These are phyloP conservation scores for Cryptus armator DNA, from an alignment of 2,888 invertebrate species.

Conservation along the genomic window DNA sequence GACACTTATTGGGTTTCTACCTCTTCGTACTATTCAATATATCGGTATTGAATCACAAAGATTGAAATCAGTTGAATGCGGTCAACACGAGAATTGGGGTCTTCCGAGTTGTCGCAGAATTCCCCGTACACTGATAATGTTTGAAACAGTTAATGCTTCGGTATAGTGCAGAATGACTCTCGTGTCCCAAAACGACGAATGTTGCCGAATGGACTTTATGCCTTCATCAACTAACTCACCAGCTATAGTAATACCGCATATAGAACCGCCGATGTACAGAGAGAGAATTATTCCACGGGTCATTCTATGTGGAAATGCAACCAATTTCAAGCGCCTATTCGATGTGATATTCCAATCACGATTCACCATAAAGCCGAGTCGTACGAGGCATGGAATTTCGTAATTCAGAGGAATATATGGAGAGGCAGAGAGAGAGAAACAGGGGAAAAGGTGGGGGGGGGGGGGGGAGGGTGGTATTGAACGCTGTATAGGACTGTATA, in stretches of 20 bases:
- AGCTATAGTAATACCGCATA: not conserved
- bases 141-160: not conserved
- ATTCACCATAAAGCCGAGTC: conserved; percentile 27
- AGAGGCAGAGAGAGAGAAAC: not conserved
- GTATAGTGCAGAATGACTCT: not conserved
- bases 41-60: too few species aligned
- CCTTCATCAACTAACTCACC: not conserved
- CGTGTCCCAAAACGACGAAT: not conserved
- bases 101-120: not conserved
- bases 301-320: conserved; percentile 17
- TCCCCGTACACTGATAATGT: not conserved
- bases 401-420: conserved; percentile 1
- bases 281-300: not conserved
- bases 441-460: not conserved
- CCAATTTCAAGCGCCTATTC: conserved; percentile 24
- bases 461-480: not conserved
- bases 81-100: too few species aligned
- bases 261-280: not conserved
- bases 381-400: conserved; percentile 24
- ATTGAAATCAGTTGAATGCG: too few species aligned
- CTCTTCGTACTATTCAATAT: too few species aligned
- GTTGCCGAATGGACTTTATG: not conserved
- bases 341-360: conserved; percentile 47
- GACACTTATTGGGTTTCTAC: too few species aligned
- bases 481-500: not conserved